Conservation (phyloP, 2,113 vertebrate genomes). For the Stictonetta naevosa region DNA sequence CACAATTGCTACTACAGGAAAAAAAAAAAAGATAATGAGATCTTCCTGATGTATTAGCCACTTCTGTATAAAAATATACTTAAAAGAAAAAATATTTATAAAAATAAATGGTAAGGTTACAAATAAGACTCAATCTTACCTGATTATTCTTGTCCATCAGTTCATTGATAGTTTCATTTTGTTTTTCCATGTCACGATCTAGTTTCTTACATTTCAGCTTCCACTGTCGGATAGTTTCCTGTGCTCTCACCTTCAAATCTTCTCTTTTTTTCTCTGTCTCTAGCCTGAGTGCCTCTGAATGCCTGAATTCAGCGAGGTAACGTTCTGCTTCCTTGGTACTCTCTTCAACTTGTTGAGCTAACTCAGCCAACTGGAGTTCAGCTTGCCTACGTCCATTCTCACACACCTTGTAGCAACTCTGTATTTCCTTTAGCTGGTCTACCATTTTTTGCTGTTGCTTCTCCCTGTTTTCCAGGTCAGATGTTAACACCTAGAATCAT, state of each 20-base stretch:
- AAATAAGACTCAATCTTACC: conserved; percentile 66
- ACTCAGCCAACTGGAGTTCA: conserved; percentile 72
- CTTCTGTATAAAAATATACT: not conserved
- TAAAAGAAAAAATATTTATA: no score
- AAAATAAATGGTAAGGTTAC: not conserved
- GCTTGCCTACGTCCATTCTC: conserved; percentile 70
- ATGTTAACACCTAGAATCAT: conserved; percentile 73
- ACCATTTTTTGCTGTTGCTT: conserved; percentile 88
- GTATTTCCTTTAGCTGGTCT: conserved; percentile 87
- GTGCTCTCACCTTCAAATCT: conserved; percentile 87
- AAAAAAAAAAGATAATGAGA: not conserved
- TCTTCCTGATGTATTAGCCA: not conserved
- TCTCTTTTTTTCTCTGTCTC: conserved; percentile 84
- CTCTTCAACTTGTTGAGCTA: conserved; percentile 78
- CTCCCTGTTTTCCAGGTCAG: conserved; percentile 84
- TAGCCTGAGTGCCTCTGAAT: conserved; percentile 81
- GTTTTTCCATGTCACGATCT: conserved; percentile 84
- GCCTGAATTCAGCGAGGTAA: conserved; percentile 75
- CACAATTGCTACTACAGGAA: not conserved
- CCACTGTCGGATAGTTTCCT: conserved; percentile 89
- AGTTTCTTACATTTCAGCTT: conserved; percentile 87
- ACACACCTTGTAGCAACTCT: conserved; percentile 81
- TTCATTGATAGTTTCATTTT: conserved; percentile 63
- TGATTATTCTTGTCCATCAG: conserved; percentile 79
- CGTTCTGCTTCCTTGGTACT: conserved; percentile 76